Conservation (phyloP, 2,797 vertebrate genomes). For the Protonibea diacanthus region DNA sequence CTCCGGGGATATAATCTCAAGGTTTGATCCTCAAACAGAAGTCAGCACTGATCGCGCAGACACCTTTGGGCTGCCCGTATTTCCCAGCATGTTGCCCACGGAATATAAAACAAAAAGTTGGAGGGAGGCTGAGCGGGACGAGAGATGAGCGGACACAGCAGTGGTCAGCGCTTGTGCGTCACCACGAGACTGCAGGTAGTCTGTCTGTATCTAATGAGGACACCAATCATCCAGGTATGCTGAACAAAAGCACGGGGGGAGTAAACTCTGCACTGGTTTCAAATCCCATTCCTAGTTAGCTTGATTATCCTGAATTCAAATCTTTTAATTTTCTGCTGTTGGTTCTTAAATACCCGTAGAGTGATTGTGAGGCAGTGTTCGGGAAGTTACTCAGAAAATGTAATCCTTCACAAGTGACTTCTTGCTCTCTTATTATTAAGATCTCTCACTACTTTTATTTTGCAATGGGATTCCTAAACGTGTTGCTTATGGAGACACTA, state of each 20-base stretch:
- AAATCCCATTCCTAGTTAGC: neutral
- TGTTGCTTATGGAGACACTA: neutral
- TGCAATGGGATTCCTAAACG: neutral
- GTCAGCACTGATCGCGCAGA: constrained; percentile 54
- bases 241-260: constrained; percentile 12
- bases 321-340: neutral
- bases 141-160: constrained; percentile 34
- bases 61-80: constrained; percentile 52
- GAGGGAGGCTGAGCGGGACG: neutral
- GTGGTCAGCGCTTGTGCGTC: constrained; percentile 10
- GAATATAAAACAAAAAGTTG: constrained; percentile 63
- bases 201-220: constrained; percentile 20
- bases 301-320: constrained; percentile 1
- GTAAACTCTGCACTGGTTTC: neutral
- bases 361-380: neutral
- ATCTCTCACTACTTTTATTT: neutral
- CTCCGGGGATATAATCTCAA: constrained; percentile 56
- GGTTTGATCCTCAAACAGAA: constrained; percentile 69
- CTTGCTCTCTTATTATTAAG: neutral
- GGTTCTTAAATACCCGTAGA: neutral
- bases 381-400: neutral
- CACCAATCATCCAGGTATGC: constrained; percentile 10
- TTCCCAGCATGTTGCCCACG: constrained; percentile 48
- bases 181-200: constrained; percentile 39
- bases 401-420: neutral